Evolutionary conservation across 2,888 invertebrate genomes (phyloP).

Genomic region (Prosopocoilus inquinatus): DNA sequence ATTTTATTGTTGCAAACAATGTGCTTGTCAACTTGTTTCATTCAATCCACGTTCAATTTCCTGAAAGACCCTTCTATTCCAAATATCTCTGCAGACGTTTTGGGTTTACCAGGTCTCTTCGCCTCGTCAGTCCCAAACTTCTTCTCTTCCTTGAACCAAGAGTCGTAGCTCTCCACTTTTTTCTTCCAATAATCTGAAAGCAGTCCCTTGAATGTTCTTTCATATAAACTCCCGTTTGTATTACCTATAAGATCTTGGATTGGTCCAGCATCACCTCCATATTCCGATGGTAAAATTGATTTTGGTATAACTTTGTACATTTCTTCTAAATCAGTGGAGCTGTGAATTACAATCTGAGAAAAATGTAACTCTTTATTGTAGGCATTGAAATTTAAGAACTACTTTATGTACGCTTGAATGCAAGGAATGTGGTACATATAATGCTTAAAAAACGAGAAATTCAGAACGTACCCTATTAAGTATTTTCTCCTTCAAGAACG

Average conservation of each 20-base stretch:
- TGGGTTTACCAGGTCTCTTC: slow-evolving; percentile 54
- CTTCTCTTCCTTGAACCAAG: slow-evolving; percentile 56
- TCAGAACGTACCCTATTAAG: slow-evolving; percentile 10
- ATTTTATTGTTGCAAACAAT: too few relatives aligned
- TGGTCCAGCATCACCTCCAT: slow-evolving; percentile 62
- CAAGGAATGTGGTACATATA: not conserved
- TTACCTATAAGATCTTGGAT: slow-evolving; percentile 44
- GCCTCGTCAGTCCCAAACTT: slow-evolving; percentile 53
- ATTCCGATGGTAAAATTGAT: slow-evolving; percentile 61
- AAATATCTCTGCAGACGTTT: slow-evolving; percentile 55
- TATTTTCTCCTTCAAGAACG: slow-evolving; percentile 59
- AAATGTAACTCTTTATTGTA: not conserved
- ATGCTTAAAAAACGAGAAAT: too few relatives aligned
- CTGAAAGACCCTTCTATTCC: slow-evolving; percentile 52
- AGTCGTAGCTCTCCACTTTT: slow-evolving; percentile 53
- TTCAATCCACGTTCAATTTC: slow-evolving; percentile 27
- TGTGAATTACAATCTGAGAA: slow-evolving; percentile 55
- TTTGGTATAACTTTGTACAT: slow-evolving; percentile 60
- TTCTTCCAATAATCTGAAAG: slow-evolving; percentile 54
- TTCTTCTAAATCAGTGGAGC: slow-evolving; percentile 52
- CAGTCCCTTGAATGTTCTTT: not conserved
- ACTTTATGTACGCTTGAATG: not conserved
- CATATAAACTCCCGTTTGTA: too few relatives aligned
- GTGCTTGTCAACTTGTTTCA: not conserved
- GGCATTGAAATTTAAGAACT: too few relatives aligned